These are phyloP conservation scores for Cyprinodon brontotheroides DNA, from an alignment of 2,113 vertebrate genomes.

Conservation along the genomic window DNA sequence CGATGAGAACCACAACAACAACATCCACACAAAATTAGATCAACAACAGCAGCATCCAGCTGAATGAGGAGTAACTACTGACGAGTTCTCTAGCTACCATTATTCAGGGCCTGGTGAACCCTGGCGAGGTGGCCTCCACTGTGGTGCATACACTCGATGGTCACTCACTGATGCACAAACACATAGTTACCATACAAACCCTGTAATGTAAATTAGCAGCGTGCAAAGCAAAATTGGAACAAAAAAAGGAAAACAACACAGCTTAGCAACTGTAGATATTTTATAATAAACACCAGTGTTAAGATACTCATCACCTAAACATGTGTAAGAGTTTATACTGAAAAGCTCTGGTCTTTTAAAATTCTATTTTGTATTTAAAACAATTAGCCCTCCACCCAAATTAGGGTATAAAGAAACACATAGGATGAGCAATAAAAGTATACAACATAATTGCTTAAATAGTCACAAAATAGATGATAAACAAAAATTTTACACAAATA, in stretches of 20 bases:
- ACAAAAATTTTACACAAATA: no score
- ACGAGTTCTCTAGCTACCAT: not conserved
- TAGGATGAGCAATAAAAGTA: not conserved
- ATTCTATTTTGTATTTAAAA: not conserved
- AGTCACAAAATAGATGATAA: no score
- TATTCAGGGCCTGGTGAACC: not conserved
- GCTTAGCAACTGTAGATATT: not conserved
- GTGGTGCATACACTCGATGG: constrained; percentile 29
- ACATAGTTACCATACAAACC: constrained; percentile 50
- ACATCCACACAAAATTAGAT: not conserved
- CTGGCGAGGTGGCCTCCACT: constrained; percentile 34
- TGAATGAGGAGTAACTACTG: not conserved
- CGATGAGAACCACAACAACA: constrained; percentile 19
- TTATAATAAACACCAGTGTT: not conserved
- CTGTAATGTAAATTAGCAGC: constrained; percentile 53
- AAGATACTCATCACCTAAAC: not conserved
- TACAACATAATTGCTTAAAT: not conserved
- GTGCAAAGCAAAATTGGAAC: constrained; percentile 41
- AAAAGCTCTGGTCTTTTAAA: not conserved
- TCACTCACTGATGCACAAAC: constrained; percentile 11
- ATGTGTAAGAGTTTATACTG: not conserved
- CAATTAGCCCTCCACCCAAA: no score
- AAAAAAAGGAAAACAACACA: constrained; percentile 6
- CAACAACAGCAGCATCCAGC: not conserved
- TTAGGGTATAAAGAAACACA: not conserved